phyloP scores from a whole-genome alignment of 2,797 vertebrate species.

The Selene dorsalis region DNA sequence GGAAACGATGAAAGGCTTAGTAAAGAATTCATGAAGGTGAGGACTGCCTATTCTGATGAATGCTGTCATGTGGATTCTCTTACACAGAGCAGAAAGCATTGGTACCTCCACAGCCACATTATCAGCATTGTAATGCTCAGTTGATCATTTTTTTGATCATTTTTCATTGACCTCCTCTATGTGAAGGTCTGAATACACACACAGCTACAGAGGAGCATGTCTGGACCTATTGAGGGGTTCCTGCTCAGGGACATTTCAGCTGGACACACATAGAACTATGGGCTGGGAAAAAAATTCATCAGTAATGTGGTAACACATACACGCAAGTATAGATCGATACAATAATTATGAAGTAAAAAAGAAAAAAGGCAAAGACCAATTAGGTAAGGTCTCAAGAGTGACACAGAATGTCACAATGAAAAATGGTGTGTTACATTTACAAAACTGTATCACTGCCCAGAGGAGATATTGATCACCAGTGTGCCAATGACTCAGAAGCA shows the following conservation, averaged over 20 bases:
- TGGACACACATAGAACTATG: neutral
- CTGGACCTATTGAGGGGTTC: neutral
- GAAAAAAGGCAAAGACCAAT: conserved; percentile 2
- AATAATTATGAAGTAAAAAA: conserved; percentile 8
- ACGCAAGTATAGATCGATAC: neutral
- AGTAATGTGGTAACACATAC: neutral
- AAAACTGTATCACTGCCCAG: conserved; percentile 30
- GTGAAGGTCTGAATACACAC: neutral
- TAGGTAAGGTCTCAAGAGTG: conserved; percentile 10
- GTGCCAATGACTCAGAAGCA: conserved; percentile 50
- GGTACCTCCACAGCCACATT: conserved; percentile 24
- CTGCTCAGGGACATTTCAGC: conserved; percentile 18
- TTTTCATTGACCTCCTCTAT: conserved; percentile 7
- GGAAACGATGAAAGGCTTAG: conserved; percentile 45
- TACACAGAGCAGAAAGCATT: neutral
- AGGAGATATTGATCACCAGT: conserved; percentile 62
- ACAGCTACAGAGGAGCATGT: neutral
- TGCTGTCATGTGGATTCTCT: conserved; percentile 17
- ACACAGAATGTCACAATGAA: conserved; percentile 11
- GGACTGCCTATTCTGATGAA: conserved; percentile 16
- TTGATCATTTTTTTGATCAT: conserved; percentile 15
- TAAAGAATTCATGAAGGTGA: conserved; percentile 40
- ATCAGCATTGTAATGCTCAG: conserved; percentile 22
- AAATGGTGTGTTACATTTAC: conserved; percentile 32
- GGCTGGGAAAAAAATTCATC: conserved; percentile 3